A percentile compares a stretch with the other conserved stretches of the same genome.
phyloP scores from a whole-genome alignment of 2,113 vertebrate species.

The Tenrec ecaudatus region DNA sequence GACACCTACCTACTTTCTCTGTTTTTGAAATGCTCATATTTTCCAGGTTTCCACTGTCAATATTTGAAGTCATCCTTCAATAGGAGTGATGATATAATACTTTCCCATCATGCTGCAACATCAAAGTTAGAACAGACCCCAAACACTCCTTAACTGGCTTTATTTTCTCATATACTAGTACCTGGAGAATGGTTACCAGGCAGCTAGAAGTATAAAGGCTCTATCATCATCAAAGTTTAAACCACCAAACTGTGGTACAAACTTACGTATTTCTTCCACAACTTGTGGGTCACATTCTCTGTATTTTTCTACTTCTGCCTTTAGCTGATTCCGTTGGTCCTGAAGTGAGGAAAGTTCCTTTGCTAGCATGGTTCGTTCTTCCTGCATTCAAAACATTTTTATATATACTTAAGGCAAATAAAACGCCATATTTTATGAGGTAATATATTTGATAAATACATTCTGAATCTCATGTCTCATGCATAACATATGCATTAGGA shows the following conservation, averaged over 20 bases:
- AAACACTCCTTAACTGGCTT: neutral
- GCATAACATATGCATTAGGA: neutral
- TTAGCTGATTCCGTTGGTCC: constrained; percentile 88
- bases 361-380: constrained; percentile 88
- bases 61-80: constrained; percentile 13
- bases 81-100: neutral
- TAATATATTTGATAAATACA: constrained; percentile 36
- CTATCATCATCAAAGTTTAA: neutral
- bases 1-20: neutral
- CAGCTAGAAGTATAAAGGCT: constrained; percentile 35
- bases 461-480: constrained; percentile 41
- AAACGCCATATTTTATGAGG: constrained; percentile 20
- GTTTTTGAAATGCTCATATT: constrained; percentile 28
- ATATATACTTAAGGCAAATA: neutral
- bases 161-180: constrained; percentile 6
- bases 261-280: constrained; percentile 96
- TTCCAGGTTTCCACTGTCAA: constrained; percentile 22
- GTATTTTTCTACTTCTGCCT: constrained; percentile 93
- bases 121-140: neutral
- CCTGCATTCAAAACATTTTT: constrained; percentile 84
- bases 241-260: neutral
- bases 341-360: constrained; percentile 90
- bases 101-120: neutral
- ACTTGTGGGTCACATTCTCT: constrained; percentile 96
- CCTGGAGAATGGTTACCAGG: neutral